Conservation (phyloP, 1,140 invertebrate genomes). For the Paraescarpia echinospica region DNA sequence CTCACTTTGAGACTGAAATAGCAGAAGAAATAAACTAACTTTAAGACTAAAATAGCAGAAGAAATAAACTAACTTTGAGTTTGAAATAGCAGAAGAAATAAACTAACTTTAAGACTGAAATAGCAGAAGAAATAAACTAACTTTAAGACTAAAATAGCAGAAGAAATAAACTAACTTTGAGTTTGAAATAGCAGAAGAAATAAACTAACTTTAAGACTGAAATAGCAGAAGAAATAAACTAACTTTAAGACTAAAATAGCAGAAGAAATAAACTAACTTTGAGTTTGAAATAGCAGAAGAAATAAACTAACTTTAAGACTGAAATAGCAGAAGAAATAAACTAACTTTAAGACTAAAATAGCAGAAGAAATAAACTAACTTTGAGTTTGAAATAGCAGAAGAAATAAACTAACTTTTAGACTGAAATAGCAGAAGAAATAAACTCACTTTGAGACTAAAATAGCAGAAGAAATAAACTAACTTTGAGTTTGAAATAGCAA, state of each 20-base stretch:
- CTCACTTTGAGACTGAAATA: conserved; percentile 57
- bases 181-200: conserved; percentile 15
- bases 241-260: not conserved
- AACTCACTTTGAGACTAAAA: not conserved
- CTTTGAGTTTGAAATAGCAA: too few species aligned
- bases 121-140: conserved; percentile 14
- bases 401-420: conserved; percentile 1
- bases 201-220: not conserved
- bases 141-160: too few species aligned
- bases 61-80: not conserved
- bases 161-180: too few species aligned
- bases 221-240: too few species aligned
- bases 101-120: not conserved
- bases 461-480: conserved; percentile 14
- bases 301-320: too few species aligned
- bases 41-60: conserved; percentile 12
- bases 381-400: conserved; percentile 7
- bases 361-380: too few species aligned
- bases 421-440: too few species aligned
- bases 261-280: conserved; percentile 16
- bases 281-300: too few species aligned
- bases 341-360: not conserved
- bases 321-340: conserved; percentile 19
- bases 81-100: too few species aligned
- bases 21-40: conserved; percentile 46